These are phyloP conservation scores for Grammomys dolichurus DNA, from an alignment of 2,113 vertebrate species.

Conservation along the genomic window DNA sequence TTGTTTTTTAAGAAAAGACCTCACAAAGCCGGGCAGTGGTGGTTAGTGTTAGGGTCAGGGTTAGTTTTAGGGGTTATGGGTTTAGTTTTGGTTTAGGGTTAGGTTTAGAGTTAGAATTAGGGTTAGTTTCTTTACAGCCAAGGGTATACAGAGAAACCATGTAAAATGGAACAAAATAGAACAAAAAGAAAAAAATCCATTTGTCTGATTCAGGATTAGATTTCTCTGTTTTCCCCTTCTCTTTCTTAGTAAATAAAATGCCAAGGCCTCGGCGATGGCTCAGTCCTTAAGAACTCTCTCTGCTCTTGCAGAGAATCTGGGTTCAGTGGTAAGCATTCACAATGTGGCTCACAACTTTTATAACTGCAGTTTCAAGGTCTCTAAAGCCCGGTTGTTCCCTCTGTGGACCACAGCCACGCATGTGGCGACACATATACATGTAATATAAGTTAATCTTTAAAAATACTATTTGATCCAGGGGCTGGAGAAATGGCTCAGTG, in stretches of 20 bases:
- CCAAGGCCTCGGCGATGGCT: too few species aligned
- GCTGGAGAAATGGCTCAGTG: background rate
- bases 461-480: background rate
- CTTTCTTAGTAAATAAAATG: background rate
- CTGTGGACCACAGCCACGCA: background rate
- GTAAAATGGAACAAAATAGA: background rate
- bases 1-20: too few species aligned
- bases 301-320: background rate
- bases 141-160: background rate
- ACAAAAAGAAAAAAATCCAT: background rate
- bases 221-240: background rate
- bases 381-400: background rate
- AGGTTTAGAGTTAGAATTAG: too few species aligned
- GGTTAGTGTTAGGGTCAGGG: too few species aligned
- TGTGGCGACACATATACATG: background rate
- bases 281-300: background rate
- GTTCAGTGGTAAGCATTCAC: background rate
- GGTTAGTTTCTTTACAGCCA: background rate
- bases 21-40: too few species aligned
- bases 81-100: too few species aligned
- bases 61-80: too few species aligned
- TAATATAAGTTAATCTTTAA: background rate
- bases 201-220: slow-evolving; percentile 2
- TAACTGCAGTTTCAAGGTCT: background rate
- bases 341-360: background rate